Conservation (phyloP, 2,113 vertebrate species). For the Tachysurus fulvidraco region DNA sequence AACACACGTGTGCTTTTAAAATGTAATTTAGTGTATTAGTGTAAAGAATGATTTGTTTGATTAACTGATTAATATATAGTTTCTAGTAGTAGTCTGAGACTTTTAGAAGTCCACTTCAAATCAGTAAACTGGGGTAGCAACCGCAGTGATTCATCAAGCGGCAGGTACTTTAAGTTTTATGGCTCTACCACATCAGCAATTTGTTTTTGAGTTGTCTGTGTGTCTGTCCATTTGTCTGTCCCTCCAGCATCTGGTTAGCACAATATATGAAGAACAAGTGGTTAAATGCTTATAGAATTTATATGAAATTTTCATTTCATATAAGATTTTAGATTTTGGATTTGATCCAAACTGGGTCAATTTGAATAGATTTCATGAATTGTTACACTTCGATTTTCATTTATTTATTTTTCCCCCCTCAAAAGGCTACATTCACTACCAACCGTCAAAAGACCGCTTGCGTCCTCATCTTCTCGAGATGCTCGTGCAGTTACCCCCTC, state of each 20-base stretch:
- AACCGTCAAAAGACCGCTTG: constrained; percentile 90
- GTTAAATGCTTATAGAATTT: not conserved
- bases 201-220: not conserved
- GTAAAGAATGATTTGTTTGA: too few species aligned
- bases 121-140: not conserved
- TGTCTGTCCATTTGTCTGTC: not conserved
- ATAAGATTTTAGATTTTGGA: not conserved
- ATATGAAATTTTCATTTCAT: not conserved
- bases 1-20: too few species aligned
- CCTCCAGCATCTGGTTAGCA: not conserved
- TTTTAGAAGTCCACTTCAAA: not conserved
- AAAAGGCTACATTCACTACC: constrained; percentile 95
- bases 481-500: constrained; percentile 93
- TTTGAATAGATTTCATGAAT: not conserved
- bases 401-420: not conserved
- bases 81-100: not conserved
- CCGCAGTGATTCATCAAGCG: not conserved
- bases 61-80: too few species aligned
- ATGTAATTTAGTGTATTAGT: too few species aligned
- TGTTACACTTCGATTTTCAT: too few species aligned
- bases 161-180: not conserved
- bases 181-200: not conserved
- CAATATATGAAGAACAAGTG: not conserved
- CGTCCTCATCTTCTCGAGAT: constrained; percentile 94
- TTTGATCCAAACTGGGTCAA: not conserved